phyloP scores from a whole-genome alignment of 2,797 vertebrate genomes.

The Myotis findleyi region DNA sequence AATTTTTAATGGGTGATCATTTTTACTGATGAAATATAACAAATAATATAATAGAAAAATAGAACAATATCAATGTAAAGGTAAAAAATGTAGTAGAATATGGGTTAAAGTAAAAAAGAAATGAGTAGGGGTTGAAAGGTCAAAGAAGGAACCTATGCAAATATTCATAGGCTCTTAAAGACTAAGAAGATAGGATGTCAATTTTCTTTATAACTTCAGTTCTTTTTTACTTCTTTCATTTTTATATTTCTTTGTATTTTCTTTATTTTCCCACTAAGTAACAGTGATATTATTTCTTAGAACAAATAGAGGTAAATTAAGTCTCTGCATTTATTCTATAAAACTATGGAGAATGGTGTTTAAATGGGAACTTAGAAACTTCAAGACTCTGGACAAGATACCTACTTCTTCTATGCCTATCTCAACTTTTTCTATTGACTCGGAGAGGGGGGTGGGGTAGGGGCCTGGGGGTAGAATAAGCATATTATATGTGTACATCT shows the following conservation, averaged over 20 bases:
- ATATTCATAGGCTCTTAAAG: not conserved
- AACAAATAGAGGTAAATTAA: not conserved
- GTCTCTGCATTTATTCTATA: not conserved
- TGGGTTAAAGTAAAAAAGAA: not conserved
- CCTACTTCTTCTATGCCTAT: not conserved
- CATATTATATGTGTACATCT: not conserved
- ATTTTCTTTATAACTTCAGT: not conserved
- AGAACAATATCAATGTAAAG: not conserved
- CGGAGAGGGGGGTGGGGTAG: no score
- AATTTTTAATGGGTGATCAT: not conserved
- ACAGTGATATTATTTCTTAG: not conserved
- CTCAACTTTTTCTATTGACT: not conserved
- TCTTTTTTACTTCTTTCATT: not conserved
- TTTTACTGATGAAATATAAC: not conserved
- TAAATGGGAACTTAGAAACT: not conserved
- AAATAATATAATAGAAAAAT: not conserved
- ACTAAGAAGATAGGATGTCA: not conserved
- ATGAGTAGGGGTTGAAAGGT: not conserved
- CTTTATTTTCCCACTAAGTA: not conserved
- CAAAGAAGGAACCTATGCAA: not conserved
- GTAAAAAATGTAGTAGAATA: not conserved
- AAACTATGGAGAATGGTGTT: not conserved
- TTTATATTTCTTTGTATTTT: conserved; percentile 1
- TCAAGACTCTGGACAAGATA: not conserved
- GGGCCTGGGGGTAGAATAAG: not conserved